Percentiles rank a stretch among this genome's conserved stretches.
phyloP scores from a whole-genome alignment of 2,797 vertebrate genomes.

The Chromobotia macracanthus region DNA sequence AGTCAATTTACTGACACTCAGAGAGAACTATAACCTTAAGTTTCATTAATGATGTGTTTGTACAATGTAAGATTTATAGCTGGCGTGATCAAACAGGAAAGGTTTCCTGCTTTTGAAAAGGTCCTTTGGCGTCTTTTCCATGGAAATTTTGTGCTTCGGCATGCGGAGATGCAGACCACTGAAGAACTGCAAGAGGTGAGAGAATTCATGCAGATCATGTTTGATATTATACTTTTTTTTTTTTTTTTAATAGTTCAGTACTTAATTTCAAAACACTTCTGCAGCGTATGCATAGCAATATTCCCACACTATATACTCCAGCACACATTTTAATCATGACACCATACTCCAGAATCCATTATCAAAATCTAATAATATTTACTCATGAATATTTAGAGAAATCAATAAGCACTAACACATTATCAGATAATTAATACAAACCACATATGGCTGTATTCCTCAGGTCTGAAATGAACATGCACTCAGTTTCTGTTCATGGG shows the following conservation, averaged over 20 bases:
- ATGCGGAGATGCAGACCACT: slow-evolving; percentile 54
- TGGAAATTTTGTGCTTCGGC: slow-evolving; percentile 65
- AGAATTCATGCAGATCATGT: background rate
- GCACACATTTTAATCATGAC: background rate
- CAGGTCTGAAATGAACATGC: background rate
- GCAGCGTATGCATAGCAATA: background rate
- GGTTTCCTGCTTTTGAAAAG: slow-evolving; percentile 66
- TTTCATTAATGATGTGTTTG: background rate
- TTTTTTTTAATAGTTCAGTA: no score
- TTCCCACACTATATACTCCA: background rate
- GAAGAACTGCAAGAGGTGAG: slow-evolving; percentile 49
- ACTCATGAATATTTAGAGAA: background rate
- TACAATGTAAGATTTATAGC: slow-evolving; percentile 59
- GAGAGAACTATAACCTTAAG: no score
- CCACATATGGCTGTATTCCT: background rate
- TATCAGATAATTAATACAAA: background rate
- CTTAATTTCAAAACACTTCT: no score
- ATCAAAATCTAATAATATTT: background rate
- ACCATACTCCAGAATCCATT: background rate
- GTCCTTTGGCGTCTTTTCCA: slow-evolving; percentile 66
- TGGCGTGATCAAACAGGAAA: slow-evolving; percentile 63
- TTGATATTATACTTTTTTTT: background rate
- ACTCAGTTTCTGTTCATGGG: background rate
- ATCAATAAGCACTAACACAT: background rate
- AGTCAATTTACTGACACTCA: no score